Conservation (phyloP, 2,113 vertebrate genomes). For the Paracanthobrama guichenoti region DNA sequence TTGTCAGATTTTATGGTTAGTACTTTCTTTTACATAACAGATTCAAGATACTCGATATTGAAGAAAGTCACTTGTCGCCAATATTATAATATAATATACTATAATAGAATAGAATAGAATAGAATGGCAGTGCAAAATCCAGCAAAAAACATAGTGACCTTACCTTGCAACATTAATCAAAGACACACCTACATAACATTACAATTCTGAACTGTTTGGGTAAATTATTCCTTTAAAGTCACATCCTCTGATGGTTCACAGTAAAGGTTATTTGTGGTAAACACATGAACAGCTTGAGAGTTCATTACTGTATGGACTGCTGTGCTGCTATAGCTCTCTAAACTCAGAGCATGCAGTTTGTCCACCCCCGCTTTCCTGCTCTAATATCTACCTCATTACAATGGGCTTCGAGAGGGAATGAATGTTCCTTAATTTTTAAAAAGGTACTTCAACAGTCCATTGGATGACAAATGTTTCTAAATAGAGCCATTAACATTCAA, state of each 20-base stretch:
- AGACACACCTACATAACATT: background rate
- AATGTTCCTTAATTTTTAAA: constrained; percentile 10
- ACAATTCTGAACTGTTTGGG: background rate
- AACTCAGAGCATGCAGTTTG: background rate
- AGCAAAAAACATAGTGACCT: background rate
- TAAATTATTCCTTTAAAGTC: background rate
- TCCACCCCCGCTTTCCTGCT: background rate
- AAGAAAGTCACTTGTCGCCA: no score
- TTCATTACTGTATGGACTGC: constrained; percentile 14
- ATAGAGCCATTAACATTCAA: constrained; percentile 10
- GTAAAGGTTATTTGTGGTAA: constrained; percentile 9
- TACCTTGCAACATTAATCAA: constrained; percentile 1
- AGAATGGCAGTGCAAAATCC: no score
- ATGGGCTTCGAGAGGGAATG: background rate
- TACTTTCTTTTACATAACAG: no score
- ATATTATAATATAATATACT: no score
- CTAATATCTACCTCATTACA: constrained; percentile 6
- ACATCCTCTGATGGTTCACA: background rate
- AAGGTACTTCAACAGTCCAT: constrained; percentile 3
- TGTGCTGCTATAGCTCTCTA: constrained; percentile 5
- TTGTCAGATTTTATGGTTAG: no score
- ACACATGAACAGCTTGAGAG: constrained; percentile 32
- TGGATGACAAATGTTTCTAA: constrained; percentile 28
- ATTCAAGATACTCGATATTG: no score
- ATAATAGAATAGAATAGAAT: no score